A percentile compares a stretch with the other conserved stretches of the same genome.
phyloP scores from a whole-genome alignment of 1,140 invertebrate genomes.

The Hermetia illucens region DNA sequence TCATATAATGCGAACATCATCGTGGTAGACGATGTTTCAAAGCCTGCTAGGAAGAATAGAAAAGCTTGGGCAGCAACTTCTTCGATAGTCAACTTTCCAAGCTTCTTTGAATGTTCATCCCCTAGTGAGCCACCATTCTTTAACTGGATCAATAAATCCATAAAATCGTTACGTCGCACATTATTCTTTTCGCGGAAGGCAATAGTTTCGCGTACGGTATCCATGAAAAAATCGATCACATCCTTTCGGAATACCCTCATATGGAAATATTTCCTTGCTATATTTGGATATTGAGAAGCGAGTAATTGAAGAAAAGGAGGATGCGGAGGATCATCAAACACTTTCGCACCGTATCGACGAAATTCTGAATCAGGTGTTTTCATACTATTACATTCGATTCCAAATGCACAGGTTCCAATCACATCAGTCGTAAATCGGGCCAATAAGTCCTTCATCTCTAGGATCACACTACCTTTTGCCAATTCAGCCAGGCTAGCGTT shows the following conservation, averaged over 20 bases:
- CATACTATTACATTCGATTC: constrained; percentile 33
- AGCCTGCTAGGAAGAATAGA: constrained; percentile 27
- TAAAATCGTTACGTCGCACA: too few relatives aligned
- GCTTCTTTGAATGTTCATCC: constrained; percentile 13
- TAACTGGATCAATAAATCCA: too few relatives aligned
- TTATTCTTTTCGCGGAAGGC: constrained; percentile 31
- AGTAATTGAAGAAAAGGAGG: too few relatives aligned
- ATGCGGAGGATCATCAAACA: background rate
- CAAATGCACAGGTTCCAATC: constrained; percentile 40
- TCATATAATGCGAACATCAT: too few relatives aligned
- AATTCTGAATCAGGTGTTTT: too few relatives aligned
- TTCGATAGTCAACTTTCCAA: too few relatives aligned
- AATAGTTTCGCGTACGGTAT: constrained; percentile 20
- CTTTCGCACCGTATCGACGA: background rate
- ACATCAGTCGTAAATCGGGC: constrained; percentile 37
- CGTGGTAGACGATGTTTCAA: constrained; percentile 32
- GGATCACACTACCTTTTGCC: constrained; percentile 9
- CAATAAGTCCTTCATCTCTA: constrained; percentile 31
- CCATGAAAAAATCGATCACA: background rate
- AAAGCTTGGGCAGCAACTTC: too few relatives aligned
- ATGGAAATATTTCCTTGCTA: constrained; percentile 5
- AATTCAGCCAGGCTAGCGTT: too few relatives aligned
- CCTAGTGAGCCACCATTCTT: constrained; percentile 22
- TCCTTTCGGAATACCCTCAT: background rate
- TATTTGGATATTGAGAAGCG: too few relatives aligned